A percentile compares a stretch with the other conserved stretches of the same genome.
These are phyloP conservation scores for Chionis minor DNA, from an alignment of 2,113 vertebrate species.

Conservation along the genomic window DNA sequence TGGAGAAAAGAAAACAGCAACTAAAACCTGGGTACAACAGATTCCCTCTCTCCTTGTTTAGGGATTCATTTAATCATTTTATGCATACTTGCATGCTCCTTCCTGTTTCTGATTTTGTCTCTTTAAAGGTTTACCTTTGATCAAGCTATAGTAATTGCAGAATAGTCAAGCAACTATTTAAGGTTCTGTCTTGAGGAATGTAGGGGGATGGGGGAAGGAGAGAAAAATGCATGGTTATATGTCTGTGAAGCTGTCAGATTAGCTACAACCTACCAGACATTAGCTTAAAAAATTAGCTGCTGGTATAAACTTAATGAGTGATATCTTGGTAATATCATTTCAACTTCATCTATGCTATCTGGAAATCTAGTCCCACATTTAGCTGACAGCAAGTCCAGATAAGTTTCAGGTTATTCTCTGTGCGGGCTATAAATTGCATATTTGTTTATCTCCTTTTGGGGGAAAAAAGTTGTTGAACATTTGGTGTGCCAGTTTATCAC, in stretches of 20 bases:
- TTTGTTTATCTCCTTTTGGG: not conserved
- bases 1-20: not conserved
- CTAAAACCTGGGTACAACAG: not conserved
- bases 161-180: not conserved
- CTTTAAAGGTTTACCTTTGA: not conserved
- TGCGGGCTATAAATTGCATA: not conserved
- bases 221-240: not conserved
- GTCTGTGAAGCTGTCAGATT: not conserved
- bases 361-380: not conserved
- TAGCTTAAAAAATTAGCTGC: not conserved
- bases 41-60: not conserved
- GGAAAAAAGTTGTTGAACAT: not conserved
- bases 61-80: not conserved
- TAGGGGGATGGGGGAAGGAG: not conserved
- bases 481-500: not conserved
- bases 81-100: not conserved
- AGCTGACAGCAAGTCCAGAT: not conserved
- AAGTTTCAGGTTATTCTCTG: not conserved
- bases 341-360: not conserved
- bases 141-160: not conserved
- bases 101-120: not conserved
- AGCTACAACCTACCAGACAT: not conserved
- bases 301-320: not conserved
- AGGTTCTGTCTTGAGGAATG: not conserved
- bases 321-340: not conserved